Evolutionary conservation across 2,888 invertebrate species (phyloP).

Genomic region (Hymenopus coronatus): DNA sequence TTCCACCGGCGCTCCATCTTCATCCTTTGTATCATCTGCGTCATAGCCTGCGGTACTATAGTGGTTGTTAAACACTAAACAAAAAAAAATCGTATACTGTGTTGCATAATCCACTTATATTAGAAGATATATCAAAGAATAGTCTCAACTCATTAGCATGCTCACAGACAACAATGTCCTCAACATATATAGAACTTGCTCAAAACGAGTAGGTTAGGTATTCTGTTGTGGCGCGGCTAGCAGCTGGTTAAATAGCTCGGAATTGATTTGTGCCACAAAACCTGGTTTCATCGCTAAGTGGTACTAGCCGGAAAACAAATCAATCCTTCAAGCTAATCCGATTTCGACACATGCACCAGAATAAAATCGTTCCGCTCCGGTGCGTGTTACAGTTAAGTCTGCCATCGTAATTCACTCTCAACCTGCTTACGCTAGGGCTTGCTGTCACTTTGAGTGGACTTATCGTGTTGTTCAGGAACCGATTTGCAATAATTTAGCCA

Average conservation of each 20-base stretch:
- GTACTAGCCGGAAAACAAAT: background rate
- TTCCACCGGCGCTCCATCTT: too few species aligned
- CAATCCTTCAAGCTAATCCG: background rate
- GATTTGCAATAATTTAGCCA: background rate
- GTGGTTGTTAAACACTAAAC: too few species aligned
- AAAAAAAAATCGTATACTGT: too few species aligned
- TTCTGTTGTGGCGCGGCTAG: background rate
- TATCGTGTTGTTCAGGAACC: background rate
- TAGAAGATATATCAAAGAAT: too few species aligned
- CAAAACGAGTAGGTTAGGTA: background rate
- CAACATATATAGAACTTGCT: too few species aligned
- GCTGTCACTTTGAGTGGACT: background rate
- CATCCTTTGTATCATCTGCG: too few species aligned
- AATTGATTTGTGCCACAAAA: background rate
- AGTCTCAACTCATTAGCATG: too few species aligned
- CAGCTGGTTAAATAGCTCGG: background rate
- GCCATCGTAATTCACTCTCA: background rate
- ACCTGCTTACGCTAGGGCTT: background rate
- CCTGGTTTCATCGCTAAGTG: background rate
- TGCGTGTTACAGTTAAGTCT: background rate
- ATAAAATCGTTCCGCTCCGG: background rate
- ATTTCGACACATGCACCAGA: background rate
- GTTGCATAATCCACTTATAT: too few species aligned
- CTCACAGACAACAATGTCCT: too few species aligned
- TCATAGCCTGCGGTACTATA: too few species aligned